phyloP scores from a whole-genome alignment of 2,113 vertebrate genomes.

The Macroglossus sobrinus region DNA sequence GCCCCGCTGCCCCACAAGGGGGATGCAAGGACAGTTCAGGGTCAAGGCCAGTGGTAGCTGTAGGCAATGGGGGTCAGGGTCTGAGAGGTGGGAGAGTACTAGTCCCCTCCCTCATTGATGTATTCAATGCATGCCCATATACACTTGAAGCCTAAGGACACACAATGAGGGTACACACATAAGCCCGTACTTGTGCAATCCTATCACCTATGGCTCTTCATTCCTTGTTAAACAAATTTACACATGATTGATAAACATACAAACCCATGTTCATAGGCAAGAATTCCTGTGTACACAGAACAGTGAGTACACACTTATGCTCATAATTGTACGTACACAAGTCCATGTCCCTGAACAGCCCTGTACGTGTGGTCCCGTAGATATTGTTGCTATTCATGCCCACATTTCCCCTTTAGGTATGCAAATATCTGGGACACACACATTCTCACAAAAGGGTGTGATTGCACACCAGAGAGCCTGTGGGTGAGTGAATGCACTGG shows the following conservation, averaged over 20 bases:
- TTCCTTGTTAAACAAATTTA: not conserved
- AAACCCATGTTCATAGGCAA: not conserved
- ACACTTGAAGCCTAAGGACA: not conserved
- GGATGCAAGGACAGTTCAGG: slow-evolving; percentile 67
- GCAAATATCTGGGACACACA: not conserved
- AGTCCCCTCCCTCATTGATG: not conserved
- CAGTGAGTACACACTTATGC: rapidly evolving
- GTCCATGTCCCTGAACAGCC: rapidly evolving
- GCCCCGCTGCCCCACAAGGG: slow-evolving; percentile 79
- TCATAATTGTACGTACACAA: not conserved
- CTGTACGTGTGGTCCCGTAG: rapidly evolving
- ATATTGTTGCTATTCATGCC: rapidly evolving
- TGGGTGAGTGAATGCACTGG: not conserved
- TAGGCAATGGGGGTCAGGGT: not conserved
- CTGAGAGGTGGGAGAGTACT: not conserved
- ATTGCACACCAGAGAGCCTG: not conserved
- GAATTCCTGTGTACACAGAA: not conserved
- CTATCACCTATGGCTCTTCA: not conserved
- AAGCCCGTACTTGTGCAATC: not conserved
- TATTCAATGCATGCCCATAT: not conserved
- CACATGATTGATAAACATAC: rapidly evolving
- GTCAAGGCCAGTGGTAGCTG: not conserved
- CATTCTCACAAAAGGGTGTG: not conserved
- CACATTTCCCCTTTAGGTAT: not conserved
- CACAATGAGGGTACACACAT: not conserved